phyloP scores from a whole-genome alignment of 2,888 invertebrate genomes.

The Diaperis boleti region DNA sequence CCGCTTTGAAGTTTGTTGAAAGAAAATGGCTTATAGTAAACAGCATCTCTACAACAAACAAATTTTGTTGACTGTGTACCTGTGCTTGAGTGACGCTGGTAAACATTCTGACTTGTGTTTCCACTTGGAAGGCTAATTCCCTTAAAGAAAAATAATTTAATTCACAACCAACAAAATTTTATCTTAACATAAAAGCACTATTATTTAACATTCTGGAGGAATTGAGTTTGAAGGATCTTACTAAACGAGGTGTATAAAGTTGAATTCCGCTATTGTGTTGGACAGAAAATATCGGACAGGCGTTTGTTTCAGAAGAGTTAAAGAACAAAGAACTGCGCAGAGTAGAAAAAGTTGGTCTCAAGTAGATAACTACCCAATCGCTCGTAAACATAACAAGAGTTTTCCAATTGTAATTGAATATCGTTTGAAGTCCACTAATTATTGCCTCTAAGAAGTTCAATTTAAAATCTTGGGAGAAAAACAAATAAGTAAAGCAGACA shows the following conservation, averaged over 20 bases:
- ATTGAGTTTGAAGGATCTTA: slow-evolving; percentile 18
- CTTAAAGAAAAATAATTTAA: slow-evolving; percentile 15
- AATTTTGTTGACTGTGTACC: slow-evolving; percentile 14
- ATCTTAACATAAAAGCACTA: slow-evolving; percentile 7
- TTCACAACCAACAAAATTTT: slow-evolving; percentile 15
- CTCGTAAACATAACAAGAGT: slow-evolving; percentile 27
- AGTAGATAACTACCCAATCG: slow-evolving; percentile 32
- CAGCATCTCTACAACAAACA: slow-evolving; percentile 12
- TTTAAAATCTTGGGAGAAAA: no score
- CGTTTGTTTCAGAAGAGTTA: slow-evolving; percentile 32
- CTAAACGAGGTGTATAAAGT: slow-evolving; percentile 24
- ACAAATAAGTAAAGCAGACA: no score
- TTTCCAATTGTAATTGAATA: no score
- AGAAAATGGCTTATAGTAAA: slow-evolving; percentile 17
- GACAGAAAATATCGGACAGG: slow-evolving; percentile 28
- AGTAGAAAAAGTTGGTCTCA: slow-evolving; percentile 31
- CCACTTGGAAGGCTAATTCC: slow-evolving; percentile 15
- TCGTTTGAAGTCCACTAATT: no score
- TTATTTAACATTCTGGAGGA: slow-evolving; percentile 19
- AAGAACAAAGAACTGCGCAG: slow-evolving; percentile 33
- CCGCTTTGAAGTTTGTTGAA: slow-evolving; percentile 25
- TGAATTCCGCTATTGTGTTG: slow-evolving; percentile 25
- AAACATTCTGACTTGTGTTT: slow-evolving; percentile 3
- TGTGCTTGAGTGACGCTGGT: slow-evolving; percentile 1
- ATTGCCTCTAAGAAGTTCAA: no score